Base-by-base conservation (phyloP, 2,888 invertebrate genomes). In the Fragum sueziense region DNA sequence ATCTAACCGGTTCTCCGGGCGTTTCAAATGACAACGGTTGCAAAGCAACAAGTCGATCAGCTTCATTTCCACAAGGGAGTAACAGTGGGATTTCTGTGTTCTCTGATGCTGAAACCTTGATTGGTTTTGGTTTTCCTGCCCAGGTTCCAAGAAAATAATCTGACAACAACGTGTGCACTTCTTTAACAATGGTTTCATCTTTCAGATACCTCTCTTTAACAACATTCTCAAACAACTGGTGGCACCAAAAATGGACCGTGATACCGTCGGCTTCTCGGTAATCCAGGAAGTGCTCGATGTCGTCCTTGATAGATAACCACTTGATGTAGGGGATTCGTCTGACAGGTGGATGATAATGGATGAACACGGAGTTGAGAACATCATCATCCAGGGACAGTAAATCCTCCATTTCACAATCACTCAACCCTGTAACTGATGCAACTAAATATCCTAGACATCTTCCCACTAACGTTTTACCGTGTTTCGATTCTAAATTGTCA, bases 381-480 rank as follows among this genome's bases (percentile, higher is more conserved):
- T 84, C 88, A 33, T 92, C 92, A 76, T 93, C 92, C 14, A 93
- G 76, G 4, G 92, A 92, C 37, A 93, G 79, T n/a, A 93, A 70
- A 73, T 93, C 93, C 62, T 91, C 91, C 90, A 93, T 91, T 85
- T 93, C 93, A 76, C 88, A 87, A 83, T 93, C 93, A 78, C 91
- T 91, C 20, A 93, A 82, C 4, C 93, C 93, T 1, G 89, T 89
- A 0, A 75, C 82, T 1, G 93, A 92, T 22, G 91, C 91, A 11
- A 89, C 91, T 41, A 93, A 68, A 79, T 90, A 91, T 27, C 90
- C 87, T 61, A 92, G 79, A 4, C 88, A 80, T 37, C 88, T 84
- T 0, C 88, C 79, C 6, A 91, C 90, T 9, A 92, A 68, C 0
- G 76, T 73, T 25, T 73, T 67, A 1, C 93, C 93, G 71, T 91